Conservation (phyloP, 2,888 invertebrate genomes). For the Scelioninae gen. 1 region DNA sequence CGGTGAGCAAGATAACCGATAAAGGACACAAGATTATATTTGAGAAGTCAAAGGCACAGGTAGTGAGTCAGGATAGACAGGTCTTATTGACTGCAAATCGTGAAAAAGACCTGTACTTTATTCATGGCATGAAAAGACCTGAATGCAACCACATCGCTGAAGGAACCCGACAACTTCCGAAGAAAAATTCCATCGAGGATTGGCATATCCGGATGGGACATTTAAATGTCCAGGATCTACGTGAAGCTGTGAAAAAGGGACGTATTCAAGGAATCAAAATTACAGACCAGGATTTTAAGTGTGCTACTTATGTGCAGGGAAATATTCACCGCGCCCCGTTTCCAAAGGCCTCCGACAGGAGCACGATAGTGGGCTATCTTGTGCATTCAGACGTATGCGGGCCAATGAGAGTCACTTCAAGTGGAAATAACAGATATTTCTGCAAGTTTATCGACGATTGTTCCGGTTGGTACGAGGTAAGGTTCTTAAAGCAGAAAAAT, state of each 20-base stretch:
- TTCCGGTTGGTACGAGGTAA: constrained; percentile 12
- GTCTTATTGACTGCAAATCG: background rate
- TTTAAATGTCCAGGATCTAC: background rate
- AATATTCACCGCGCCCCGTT: background rate
- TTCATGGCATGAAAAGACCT: background rate
- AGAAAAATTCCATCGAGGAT: background rate
- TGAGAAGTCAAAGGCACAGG: background rate
- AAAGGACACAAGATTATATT: constrained; percentile 54
- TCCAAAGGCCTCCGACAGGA: background rate
- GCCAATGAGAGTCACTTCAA: background rate
- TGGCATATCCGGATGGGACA: constrained; percentile 14
- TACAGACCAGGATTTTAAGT: constrained; percentile 26
- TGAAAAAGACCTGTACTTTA: background rate
- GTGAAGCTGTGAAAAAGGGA: background rate
- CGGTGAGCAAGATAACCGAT: constrained; percentile 30
- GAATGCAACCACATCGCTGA: background rate
- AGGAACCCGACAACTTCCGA: background rate
- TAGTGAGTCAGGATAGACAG: background rate
- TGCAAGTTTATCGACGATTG: background rate
- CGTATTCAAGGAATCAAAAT: background rate
- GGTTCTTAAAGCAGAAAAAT: background rate
- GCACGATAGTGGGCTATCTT: background rate
- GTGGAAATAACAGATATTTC: background rate
- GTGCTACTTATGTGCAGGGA: background rate
- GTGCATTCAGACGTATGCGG: constrained; percentile 8